phyloP scores from a whole-genome alignment of 2,797 vertebrate genomes.

The Avahi laniger region DNA sequence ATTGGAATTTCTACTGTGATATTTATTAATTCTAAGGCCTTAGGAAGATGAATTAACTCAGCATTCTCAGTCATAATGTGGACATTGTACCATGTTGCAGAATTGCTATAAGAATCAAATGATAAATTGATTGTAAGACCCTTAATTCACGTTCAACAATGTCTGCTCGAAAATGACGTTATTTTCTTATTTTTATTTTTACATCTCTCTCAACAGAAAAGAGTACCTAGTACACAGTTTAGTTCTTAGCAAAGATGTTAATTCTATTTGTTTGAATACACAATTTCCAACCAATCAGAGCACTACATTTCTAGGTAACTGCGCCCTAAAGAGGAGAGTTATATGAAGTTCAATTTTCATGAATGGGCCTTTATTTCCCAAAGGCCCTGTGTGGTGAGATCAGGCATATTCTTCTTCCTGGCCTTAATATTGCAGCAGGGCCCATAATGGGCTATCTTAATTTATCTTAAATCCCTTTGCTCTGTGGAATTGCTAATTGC shows the following conservation, averaged over 20 bases:
- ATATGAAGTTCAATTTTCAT: background rate
- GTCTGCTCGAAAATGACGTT: background rate
- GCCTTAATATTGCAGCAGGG: background rate
- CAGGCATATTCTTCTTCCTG: background rate
- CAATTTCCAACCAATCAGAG: background rate
- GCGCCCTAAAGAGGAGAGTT: background rate
- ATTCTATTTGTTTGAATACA: background rate
- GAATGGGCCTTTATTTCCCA: constrained; percentile 45
- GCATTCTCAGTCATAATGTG: background rate
- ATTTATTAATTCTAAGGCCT: background rate
- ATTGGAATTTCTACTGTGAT: background rate
- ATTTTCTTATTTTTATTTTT: constrained; percentile 13
- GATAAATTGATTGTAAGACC: background rate
- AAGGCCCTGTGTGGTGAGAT: background rate
- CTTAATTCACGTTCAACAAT: background rate
- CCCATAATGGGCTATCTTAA: background rate
- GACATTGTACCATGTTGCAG: background rate
- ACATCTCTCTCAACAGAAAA: background rate
- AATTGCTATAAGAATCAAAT: background rate
- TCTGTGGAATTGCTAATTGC: constrained; percentile 34
- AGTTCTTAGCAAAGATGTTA: background rate
- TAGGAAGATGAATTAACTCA: background rate
- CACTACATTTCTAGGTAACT: background rate
- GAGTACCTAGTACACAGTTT: background rate
- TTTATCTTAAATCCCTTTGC: background rate